Conservation (phyloP, 2,797 vertebrate genomes). For the Sebastes hopkinsi region DNA sequence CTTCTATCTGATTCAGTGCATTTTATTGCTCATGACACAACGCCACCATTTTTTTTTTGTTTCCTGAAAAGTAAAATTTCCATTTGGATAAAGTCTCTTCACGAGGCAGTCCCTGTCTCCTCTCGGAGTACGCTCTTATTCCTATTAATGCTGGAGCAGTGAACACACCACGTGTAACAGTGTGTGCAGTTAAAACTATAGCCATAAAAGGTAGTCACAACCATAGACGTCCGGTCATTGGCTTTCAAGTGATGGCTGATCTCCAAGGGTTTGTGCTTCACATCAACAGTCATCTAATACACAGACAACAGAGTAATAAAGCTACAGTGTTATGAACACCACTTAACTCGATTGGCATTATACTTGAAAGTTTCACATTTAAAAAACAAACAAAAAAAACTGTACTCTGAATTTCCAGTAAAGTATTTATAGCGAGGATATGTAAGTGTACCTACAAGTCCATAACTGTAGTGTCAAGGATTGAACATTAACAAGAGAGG, state of each 20-base stretch:
- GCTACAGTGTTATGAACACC: constrained; percentile 72
- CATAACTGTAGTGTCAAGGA: constrained; percentile 47
- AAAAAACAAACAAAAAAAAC: constrained; percentile 19
- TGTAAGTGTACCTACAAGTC: constrained; percentile 43
- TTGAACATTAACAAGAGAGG: constrained; percentile 48
- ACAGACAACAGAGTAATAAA: constrained; percentile 78
- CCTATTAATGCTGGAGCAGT: constrained; percentile 44
- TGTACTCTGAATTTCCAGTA: constrained; percentile 22
- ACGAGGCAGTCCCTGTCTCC: constrained; percentile 28
- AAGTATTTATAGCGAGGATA: constrained; percentile 48
- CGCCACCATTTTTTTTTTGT: constrained; percentile 16
- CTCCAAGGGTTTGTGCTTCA: constrained; percentile 81
- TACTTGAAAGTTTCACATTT: constrained; percentile 58
- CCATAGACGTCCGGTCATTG: constrained; percentile 60
- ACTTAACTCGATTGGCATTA: constrained; percentile 54
- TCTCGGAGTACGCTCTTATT: constrained; percentile 22
- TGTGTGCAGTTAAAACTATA: constrained; percentile 51
- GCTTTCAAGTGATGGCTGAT: constrained; percentile 77
- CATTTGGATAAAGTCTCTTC: constrained; percentile 49
- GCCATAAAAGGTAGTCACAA: constrained; percentile 68
- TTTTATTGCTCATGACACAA: constrained; percentile 73
- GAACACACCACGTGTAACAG: constrained; percentile 45
- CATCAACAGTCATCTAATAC: constrained; percentile 80
- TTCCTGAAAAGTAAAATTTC: constrained; percentile 63
- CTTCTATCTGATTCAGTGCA: constrained; percentile 49